These are phyloP conservation scores for Chitala chitala DNA, from an alignment of 2,113 vertebrate genomes.

Conservation along the genomic window DNA sequence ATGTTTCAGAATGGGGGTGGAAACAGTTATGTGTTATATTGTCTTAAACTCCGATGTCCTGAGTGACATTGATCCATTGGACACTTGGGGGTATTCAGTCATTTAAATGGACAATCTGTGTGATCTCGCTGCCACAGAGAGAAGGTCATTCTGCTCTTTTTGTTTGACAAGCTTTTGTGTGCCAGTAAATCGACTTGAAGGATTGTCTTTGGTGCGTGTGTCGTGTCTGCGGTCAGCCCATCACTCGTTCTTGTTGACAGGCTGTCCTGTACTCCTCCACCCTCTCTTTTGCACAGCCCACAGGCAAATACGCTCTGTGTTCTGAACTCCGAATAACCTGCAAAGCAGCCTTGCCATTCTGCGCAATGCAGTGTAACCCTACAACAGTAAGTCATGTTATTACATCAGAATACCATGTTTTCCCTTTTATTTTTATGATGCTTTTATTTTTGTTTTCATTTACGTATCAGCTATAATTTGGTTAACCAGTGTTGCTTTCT, in stretches of 20 bases:
- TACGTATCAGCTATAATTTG: too few species aligned
- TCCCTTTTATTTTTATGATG: too few species aligned
- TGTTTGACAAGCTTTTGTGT: neutral
- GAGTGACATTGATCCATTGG: neutral
- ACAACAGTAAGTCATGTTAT: too few species aligned
- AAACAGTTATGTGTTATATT: neutral
- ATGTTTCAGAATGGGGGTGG: too few species aligned
- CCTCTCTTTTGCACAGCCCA: neutral
- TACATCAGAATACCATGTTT: too few species aligned
- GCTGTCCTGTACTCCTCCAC: neutral
- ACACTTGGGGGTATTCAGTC: neutral
- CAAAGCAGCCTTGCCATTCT: neutral
- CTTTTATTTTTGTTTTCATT: too few species aligned
- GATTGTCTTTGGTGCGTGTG: neutral
- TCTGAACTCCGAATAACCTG: neutral
- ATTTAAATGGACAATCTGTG: conserved; percentile 8
- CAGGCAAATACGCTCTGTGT: neutral
- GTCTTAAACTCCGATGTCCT: neutral
- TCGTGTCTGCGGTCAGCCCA: neutral
- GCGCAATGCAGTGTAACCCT: too few species aligned
- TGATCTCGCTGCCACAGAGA: neutral
- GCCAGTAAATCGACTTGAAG: neutral
- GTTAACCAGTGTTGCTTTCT: too few species aligned
- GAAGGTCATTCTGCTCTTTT: neutral
- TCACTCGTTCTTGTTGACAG: neutral